Evolutionary conservation across 1,140 invertebrate species (phyloP), one percentile per base, ranked within the genome.

Genomic region (Eciton burchellii): DNA sequence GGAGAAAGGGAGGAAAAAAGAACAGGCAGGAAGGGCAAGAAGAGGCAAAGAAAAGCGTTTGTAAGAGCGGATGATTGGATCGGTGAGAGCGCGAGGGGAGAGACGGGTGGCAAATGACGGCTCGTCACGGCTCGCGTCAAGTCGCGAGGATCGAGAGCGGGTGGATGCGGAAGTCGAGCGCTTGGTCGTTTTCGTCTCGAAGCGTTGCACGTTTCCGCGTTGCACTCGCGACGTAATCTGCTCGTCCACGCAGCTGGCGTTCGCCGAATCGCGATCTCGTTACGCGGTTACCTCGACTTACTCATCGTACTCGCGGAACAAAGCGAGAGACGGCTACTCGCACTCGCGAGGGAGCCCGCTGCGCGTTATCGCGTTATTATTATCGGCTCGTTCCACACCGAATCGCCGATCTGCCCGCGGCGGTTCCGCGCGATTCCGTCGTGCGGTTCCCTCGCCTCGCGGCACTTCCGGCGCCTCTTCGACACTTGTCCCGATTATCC

Each of bases 101-200:
- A n/a, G n/a, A n/a, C n/a, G 62, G 35, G 43, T 19, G 2, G 2
- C 24, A 43, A n/a, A 56, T 79, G 74, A 79, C 74, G 63, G 68
- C 16, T 56, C 35, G 74, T 79, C 63, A 43, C 66, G 56, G 49
- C 68, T 35, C 35, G n/a, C 35, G n/a, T n/a, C n/a, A 54, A 68
- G 49, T 70, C 63, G 21, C 43, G 63, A 76, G 62, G 54, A 68
- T 41, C 35, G 16, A 68, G 74, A 63, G 52, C 56, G 63, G 14
- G 29, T 62, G 77, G 63, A 47, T 47, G n/a, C n/a, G 63, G 65
- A 73, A 83, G 79, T 82, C 73, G 43, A 54, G 73, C 66, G 29
- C n/a, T n/a, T 60, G 59, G 49, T 35, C 56, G 73, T 83, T 70
- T 29, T 47, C 56, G 45, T 49, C 21, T 62, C 8, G 57, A 52